A percentile compares a stretch with the other conserved stretches of the same genome.
Conservation (phyloP, 2,113 vertebrate genomes). For the Macrotis lagotis region DNA sequence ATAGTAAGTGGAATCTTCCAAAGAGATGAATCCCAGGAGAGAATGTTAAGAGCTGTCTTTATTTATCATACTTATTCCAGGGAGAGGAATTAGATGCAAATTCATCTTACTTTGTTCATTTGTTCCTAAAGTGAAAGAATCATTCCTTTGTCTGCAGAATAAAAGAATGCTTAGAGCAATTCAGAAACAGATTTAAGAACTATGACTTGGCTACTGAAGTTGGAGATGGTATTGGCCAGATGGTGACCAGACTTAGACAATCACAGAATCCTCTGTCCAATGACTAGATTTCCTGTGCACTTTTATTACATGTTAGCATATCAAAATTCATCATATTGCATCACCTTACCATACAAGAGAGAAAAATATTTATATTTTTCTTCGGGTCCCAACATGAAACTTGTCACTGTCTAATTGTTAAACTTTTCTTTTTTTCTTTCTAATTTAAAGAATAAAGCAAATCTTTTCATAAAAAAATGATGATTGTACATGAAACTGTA, state of each 20-base stretch:
- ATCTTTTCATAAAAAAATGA: too few relatives aligned
- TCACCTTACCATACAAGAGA: rapidly evolving
- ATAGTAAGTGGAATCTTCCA: conserved; percentile 31
- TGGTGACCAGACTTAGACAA: conserved; percentile 49
- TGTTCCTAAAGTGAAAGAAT: neutral
- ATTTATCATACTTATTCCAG: conserved; percentile 53
- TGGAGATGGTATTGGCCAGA: neutral
- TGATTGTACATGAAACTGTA: too few relatives aligned
- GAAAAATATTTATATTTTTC: neutral
- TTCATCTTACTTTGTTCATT: conserved; percentile 22
- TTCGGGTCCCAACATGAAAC: neutral
- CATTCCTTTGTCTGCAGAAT: neutral
- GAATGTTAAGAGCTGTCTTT: neutral
- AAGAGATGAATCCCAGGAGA: conserved; percentile 38
- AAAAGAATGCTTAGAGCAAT: rapidly evolving
- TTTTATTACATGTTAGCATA: neutral
- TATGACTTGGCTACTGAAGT: neutral
- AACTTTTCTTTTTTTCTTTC: neutral
- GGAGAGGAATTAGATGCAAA: conserved; percentile 15
- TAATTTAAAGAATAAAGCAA: too few relatives aligned
- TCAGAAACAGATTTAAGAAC: neutral
- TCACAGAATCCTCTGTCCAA: neutral
- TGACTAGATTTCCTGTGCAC: conserved; percentile 30
- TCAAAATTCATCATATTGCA: neutral
- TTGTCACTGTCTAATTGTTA: neutral